Conservation (phyloP, 2,888 invertebrate species). For the Zootermopsis nevadensis region DNA sequence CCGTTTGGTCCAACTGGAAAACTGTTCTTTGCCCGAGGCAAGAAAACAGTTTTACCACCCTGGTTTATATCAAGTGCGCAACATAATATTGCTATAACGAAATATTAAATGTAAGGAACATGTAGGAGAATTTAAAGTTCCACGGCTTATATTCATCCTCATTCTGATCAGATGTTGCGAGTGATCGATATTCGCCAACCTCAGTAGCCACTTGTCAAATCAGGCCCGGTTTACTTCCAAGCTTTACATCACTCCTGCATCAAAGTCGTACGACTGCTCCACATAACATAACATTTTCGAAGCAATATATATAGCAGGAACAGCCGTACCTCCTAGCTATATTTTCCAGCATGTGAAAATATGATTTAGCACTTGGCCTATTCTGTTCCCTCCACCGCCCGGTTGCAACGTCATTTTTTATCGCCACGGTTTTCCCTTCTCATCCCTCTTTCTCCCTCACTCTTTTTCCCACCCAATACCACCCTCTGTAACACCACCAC, state of each 20-base stretch:
- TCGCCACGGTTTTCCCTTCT: constrained; percentile 54
- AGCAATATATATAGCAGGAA: constrained; percentile 39
- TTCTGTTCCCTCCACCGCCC: constrained; percentile 47
- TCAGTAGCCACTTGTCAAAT: background rate
- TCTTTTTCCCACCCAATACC: constrained; percentile 34
- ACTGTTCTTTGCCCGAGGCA: no score
- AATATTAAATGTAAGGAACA: no score
- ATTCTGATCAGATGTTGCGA: background rate
- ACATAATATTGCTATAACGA: no score
- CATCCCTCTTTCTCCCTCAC: constrained; percentile 41
- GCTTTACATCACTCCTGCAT: constrained; percentile 33
- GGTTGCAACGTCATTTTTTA: constrained; percentile 57
- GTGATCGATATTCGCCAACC: no score
- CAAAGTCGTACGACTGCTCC: constrained; percentile 3
- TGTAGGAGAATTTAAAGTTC: no score
- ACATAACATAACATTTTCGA: constrained; percentile 28
- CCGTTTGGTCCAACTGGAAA: no score
- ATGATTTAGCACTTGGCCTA: constrained; percentile 48
- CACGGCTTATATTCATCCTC: no score
- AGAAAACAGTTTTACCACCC: no score
- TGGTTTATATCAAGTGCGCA: no score
- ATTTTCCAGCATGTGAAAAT: constrained; percentile 48
- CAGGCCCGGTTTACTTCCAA: no score
- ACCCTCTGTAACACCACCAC: constrained; percentile 43
- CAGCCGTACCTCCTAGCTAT: constrained; percentile 32